These are phyloP conservation scores for Agriopis marginaria DNA, from an alignment of 2,888 invertebrate species.

Conservation along the genomic window DNA sequence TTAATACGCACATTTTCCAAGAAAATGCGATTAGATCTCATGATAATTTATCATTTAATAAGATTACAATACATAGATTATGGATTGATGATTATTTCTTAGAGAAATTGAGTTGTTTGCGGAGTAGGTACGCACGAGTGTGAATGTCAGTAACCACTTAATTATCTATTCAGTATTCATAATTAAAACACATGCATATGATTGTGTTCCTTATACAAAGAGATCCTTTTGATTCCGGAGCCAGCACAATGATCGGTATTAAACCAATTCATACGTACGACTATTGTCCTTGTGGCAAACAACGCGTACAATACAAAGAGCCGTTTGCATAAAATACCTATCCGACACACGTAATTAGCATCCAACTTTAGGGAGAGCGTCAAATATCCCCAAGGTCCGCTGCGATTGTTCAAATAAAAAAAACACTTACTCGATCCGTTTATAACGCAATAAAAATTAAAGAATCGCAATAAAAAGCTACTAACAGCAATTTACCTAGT, in stretches of 20 bases:
- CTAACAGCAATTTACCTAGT: conserved; percentile 58
- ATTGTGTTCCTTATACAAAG: conserved; percentile 78
- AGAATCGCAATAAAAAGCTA: conserved; percentile 40
- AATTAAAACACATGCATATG: conserved; percentile 64
- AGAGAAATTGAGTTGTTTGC: not conserved
- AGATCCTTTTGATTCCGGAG: conserved; percentile 73
- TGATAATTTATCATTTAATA: conserved; percentile 46
- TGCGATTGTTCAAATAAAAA: conserved; percentile 23
- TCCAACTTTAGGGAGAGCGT: conserved; percentile 44
- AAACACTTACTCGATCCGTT: not conserved
- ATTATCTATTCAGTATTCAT: conserved; percentile 39
- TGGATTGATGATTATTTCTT: conserved; percentile 11
- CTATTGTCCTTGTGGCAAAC: conserved; percentile 71
- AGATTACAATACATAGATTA: conserved; percentile 13
- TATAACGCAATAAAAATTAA: conserved; percentile 26
- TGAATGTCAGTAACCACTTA: conserved; percentile 44
- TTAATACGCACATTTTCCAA: conserved; percentile 21
- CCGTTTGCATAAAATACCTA: conserved; percentile 74
- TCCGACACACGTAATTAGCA: conserved; percentile 64
- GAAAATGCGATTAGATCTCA: conserved; percentile 46
- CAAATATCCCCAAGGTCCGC: conserved; percentile 29
- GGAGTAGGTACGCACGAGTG: conserved; percentile 45
- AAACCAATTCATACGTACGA: conserved; percentile 65
- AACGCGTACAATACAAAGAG: conserved; percentile 65
- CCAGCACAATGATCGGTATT: conserved; percentile 73